Conservation (phyloP, 2,113 vertebrate species). For the Pygathrix nemaeus region DNA sequence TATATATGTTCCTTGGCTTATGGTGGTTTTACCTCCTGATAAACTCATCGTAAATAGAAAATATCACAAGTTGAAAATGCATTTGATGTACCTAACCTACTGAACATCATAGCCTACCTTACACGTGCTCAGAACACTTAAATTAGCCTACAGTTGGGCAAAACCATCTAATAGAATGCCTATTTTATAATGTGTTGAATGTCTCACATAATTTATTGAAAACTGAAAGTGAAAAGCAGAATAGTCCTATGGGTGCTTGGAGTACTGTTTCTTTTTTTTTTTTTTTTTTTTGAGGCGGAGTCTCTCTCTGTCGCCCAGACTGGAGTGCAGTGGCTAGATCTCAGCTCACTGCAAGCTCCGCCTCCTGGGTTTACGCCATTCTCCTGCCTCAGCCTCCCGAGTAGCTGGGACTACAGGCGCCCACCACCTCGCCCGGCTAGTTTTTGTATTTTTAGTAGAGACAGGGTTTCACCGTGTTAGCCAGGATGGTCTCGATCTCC, state of each 20-base stretch:
- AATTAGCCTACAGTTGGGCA: neutral
- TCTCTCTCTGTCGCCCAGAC: no score
- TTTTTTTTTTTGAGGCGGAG: no score
- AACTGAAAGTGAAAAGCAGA: neutral
- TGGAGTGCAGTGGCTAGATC: no score
- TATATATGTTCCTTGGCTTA: neutral
- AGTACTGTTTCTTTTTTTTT: neutral
- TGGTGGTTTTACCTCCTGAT: neutral
- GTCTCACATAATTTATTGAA: neutral
- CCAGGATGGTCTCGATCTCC: no score
- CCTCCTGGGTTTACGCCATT: no score
- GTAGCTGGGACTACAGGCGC: no score
- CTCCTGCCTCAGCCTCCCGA: no score
- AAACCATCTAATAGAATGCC: neutral
- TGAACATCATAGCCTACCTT: neutral
- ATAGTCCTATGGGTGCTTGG: neutral
- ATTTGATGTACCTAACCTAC: neutral
- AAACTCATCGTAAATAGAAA: neutral
- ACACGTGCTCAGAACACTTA: neutral
- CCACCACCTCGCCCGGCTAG: no score
- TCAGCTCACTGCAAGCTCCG: no score
- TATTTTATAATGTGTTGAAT: neutral
- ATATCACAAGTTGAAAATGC: neutral
- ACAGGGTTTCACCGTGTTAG: no score
- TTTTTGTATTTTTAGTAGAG: no score